Conservation (phyloP, 2,113 vertebrate genomes). For the Chaetura pelagica region DNA sequence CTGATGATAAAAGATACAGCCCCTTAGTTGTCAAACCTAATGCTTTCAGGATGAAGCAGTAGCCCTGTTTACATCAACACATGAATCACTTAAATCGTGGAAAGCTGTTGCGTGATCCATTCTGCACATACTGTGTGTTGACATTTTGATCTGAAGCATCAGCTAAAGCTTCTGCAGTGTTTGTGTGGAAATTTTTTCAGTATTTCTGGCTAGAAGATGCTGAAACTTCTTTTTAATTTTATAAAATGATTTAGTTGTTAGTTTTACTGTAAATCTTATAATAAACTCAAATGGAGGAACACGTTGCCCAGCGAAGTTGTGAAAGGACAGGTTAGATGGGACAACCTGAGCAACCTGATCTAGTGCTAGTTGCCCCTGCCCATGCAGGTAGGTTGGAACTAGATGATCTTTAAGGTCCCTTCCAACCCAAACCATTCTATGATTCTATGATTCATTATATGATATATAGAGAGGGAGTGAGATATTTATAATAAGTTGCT, state of each 20-base stretch:
- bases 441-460: no score
- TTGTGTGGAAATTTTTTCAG: neutral
- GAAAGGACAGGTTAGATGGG: no score
- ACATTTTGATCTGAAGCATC: neutral
- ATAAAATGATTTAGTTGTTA: neutral
- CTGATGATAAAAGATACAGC: neutral
- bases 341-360: no score
- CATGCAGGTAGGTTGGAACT: no score
- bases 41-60: neutral
- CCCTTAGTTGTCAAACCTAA: neutral
- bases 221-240: neutral
- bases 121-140: accelerated
- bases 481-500: neutral
- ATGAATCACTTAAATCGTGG: neutral
- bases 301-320: no score
- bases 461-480: neutral
- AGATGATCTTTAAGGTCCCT: no score
- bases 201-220: neutral
- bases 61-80: neutral
- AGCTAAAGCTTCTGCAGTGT: neutral
- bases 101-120: neutral
- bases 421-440: no score
- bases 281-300: neutral
- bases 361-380: no score
- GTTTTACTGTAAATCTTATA: neutral